phyloP scores from a whole-genome alignment of 35 echinoderm and acorn worm species.

The Stichopus chloronotus region DNA sequence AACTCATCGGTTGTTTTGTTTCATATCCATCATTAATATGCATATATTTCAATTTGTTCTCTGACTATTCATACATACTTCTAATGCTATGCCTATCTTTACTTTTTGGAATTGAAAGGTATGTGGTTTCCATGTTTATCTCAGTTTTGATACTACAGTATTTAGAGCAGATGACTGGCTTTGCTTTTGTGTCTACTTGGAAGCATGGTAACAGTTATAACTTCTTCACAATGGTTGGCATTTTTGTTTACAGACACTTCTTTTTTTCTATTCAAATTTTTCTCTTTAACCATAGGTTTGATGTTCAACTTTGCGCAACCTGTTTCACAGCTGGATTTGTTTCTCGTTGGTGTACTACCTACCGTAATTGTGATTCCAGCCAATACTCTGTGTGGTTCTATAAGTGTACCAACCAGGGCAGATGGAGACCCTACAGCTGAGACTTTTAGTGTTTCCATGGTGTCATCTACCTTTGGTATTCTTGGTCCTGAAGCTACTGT shows the following conservation, averaged over 20 bases:
- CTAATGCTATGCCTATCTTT: no score
- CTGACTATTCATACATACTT: no score
- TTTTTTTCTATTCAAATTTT: not conserved
- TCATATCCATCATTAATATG: no score
- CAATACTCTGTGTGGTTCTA: not conserved
- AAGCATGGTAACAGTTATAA: not conserved
- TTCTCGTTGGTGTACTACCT: not conserved
- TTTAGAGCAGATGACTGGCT: no score
- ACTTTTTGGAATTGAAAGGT: no score
- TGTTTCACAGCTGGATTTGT: not conserved
- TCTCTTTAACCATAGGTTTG: not conserved
- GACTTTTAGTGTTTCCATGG: slow-evolving; percentile 6
- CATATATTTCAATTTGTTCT: no score
- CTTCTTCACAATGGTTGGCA: not conserved
- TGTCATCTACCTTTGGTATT: not conserved
- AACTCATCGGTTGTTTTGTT: no score
- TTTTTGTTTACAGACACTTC: not conserved
- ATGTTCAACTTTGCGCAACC: slow-evolving; percentile 1
- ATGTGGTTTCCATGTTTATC: no score
- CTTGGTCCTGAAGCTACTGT: slow-evolving; percentile 9
- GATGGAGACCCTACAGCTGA: slow-evolving; percentile 1
- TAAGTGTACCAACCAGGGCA: not conserved
- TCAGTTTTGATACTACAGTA: no score
- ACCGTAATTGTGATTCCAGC: not conserved
- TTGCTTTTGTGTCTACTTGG: no score